Evolutionary conservation across 2,888 invertebrate species (phyloP).

Genomic region (Notocelia uddmanniana): DNA sequence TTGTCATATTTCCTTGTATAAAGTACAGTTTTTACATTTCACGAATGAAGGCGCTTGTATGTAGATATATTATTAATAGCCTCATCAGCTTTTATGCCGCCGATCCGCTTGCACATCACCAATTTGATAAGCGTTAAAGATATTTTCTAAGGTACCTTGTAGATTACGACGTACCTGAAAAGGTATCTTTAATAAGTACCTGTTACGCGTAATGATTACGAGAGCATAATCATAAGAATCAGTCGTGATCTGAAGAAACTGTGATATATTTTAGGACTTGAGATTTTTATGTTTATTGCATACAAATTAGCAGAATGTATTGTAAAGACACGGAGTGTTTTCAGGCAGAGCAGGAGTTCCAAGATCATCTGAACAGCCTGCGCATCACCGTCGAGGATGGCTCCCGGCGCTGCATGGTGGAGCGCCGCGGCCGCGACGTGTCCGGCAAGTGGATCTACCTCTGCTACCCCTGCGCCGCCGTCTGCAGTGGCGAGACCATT

Average conservation of each 20-base stretch:
- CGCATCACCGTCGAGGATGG: constrained; percentile 81
- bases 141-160: too few species aligned
- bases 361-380: constrained; percentile 75
- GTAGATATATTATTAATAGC: neutral
- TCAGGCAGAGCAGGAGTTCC: constrained; percentile 79
- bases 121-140: neutral
- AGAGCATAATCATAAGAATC: neutral
- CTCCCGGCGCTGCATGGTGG: constrained; percentile 74
- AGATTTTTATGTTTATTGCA: neutral
- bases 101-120: neutral
- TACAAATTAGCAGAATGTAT: neutral
- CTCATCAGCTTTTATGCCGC: neutral
- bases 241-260: constrained; percentile 13
- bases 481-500: constrained; percentile 76
- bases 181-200: too few species aligned
- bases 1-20: constrained; percentile 58
- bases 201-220: too few species aligned
- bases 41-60: constrained; percentile 2
- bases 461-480: constrained; percentile 83
- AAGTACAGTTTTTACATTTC: constrained; percentile 24
- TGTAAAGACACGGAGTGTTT: constrained; percentile 43
- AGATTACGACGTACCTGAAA: too few species aligned
- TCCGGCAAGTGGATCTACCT: constrained; percentile 79
- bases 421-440: constrained; percentile 74
- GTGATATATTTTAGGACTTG: neutral